Percentiles rank a stretch among this genome's conserved stretches.
phyloP scores from a whole-genome alignment of 2,888 invertebrate genomes.

The Oscheius onirici region DNA sequence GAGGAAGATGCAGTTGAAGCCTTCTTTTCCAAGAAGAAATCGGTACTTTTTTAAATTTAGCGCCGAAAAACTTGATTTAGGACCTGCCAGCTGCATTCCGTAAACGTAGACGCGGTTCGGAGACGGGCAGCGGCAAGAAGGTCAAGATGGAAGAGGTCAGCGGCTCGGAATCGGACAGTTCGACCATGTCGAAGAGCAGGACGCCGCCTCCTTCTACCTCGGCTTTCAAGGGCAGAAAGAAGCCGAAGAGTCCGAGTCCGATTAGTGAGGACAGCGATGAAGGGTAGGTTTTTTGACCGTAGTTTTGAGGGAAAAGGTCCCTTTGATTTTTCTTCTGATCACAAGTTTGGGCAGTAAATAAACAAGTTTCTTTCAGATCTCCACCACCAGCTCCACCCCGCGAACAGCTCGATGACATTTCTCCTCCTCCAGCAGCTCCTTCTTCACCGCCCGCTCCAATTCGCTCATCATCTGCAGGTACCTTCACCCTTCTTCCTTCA shows the following conservation, averaged over 20 bases:
- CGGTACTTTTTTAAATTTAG: not conserved
- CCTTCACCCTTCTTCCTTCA: too few relatives aligned
- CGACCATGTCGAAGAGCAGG: too few relatives aligned
- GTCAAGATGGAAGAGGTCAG: conserved; percentile 15
- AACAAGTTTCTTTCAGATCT: not conserved
- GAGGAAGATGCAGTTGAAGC: conserved; percentile 21
- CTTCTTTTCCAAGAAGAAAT: conserved; percentile 17
- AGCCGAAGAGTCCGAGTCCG: conserved; percentile 8
- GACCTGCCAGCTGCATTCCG: conserved; percentile 25
- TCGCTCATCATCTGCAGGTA: not conserved
- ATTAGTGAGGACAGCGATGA: conserved; percentile 11
- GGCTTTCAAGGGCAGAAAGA: not conserved
- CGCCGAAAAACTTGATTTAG: not conserved
- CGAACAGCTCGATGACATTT: not conserved
- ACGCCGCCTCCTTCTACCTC: not conserved
- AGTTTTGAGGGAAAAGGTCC: too few relatives aligned
- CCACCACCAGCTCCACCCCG: not conserved
- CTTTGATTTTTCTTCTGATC: too few relatives aligned
- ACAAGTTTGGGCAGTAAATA: too few relatives aligned
- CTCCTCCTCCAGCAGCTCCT: not conserved
- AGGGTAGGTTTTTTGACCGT: conserved; percentile 10
- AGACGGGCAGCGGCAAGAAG: not conserved
- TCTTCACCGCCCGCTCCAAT: conserved; percentile 10
- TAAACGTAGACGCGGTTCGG: not conserved
- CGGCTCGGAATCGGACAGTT: not conserved